Evolutionary conservation across 2,797 vertebrate species (phyloP), one percentile per base, ranked within the genome.

Genomic region (Lepilemur septentrionalis): DNA sequence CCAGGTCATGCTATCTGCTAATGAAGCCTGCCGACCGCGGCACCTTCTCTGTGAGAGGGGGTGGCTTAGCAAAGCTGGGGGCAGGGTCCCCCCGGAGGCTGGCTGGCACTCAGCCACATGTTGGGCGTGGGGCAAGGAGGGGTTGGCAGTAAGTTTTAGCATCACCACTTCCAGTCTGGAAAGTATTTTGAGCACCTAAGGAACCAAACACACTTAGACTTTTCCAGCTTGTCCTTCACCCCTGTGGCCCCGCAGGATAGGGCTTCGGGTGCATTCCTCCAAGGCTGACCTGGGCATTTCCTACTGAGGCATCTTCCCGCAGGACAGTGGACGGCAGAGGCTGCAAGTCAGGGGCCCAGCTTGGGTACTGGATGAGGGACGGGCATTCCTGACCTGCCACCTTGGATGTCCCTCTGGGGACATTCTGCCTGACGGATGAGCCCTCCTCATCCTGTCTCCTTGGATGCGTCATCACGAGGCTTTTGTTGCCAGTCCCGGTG

Each of bases 141-240:
- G 14, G 13, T 20, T 4, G 23, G 75, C 6, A 14, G 32, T 86
- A 96, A 91, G 59, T 61, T 84, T 93, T 88, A 89, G 81, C 93
- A 96, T 86, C 59, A 91, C 87, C 75, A 57, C 94, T 95, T 97
- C 93, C 81, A 80, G 86, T 72, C 90, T 41, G 70, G 90, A 84
- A 96, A 93, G 92, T 85, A 93, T 97, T 79, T 91, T 84, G 95
- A 92, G 91, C 79, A 89, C 84, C 8, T 0, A 91, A 63, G 88
- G 94, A 97, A 97, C 94, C 97, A 97, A 98, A 72, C 79, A 72
- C 91, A 85, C 86, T 96, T 89, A 35, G 96, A 85, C 86, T 93
- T 97, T 52, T 91, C 38, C 6, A 32, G 65, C 35, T 75, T 67
- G 83, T 92, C 43, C 43, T 73, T 78, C 32, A 30, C 14, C 22